Percentiles rank a stretch among this genome's conserved stretches.
phyloP scores from a whole-genome alignment of 2,888 invertebrate genomes.

The Apodemia duryi region DNA sequence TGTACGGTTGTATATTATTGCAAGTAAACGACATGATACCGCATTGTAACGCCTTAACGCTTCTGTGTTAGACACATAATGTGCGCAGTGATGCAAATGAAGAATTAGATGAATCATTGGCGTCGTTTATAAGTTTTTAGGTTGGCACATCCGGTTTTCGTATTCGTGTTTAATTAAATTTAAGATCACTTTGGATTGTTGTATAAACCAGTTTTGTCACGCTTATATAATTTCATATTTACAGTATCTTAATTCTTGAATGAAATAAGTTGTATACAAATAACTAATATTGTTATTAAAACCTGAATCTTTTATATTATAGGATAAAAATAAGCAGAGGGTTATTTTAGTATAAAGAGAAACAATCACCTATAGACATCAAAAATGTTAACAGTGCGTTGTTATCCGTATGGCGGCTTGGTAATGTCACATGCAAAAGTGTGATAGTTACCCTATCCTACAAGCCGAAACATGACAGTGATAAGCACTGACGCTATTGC shows the following conservation, averaged over 20 bases:
- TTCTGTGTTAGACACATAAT: slow-evolving; percentile 48
- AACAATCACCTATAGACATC: too few relatives aligned
- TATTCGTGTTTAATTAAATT: slow-evolving; percentile 33
- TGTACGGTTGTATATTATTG: slow-evolving; percentile 45
- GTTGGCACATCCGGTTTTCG: slow-evolving; percentile 37
- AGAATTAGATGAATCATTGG: slow-evolving; percentile 43
- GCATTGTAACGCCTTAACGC: slow-evolving; percentile 57
- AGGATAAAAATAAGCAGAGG: too few relatives aligned
- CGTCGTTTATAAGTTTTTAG: slow-evolving; percentile 36
- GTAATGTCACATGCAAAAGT: too few relatives aligned
- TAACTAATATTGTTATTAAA: too few relatives aligned
- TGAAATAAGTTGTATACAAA: background rate
- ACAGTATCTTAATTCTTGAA: background rate
- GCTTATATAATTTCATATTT: background rate
- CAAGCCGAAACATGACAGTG: too few relatives aligned
- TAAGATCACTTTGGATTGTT: slow-evolving; percentile 24
- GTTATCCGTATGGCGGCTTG: too few relatives aligned
- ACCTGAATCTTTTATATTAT: too few relatives aligned
- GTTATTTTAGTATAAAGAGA: too few relatives aligned
- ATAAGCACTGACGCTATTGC: too few relatives aligned
- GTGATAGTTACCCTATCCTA: too few relatives aligned
- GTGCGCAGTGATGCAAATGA: slow-evolving; percentile 62
- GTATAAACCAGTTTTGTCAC: background rate
- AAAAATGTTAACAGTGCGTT: too few relatives aligned
- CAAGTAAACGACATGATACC: slow-evolving; percentile 60